Base-by-base conservation (phyloP, 1,140 invertebrate species). In the Drosophila kanapiae region DNA sequence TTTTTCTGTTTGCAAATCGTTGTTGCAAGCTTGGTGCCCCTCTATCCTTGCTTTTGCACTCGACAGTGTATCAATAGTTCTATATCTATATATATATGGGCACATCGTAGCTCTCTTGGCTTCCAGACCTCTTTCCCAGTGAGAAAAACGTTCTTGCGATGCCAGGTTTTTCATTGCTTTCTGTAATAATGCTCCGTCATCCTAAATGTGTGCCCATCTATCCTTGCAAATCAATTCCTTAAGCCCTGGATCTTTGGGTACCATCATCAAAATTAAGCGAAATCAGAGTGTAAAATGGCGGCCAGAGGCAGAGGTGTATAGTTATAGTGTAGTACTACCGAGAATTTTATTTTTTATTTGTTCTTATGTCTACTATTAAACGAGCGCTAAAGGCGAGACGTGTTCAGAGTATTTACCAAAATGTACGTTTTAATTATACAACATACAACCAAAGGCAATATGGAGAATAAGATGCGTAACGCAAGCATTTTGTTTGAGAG, bases 391-490 rank as follows among this genome's bases (percentile, higher is more conserved):
- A 67, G 64, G 59, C 64, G 64, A 64, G 59, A 67, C 63, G 64
- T 67, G 71, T 75, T 75, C 40, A 65, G 70, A 75, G 60, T 75
- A 75, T 57, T 54, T 75, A 42, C 35, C 35, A 64, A 75, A 62
- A 64, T 64, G 37, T 48, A 74, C n/a, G 40, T 14, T 62, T 67
- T 67, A 63, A 45, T 65, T 18, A 45, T 35, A 27, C 16, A 54
- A 37, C 53, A 38, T 38, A 18, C 51, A 16, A 18, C 49, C 49
- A 33, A 16, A n/a, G 29, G 3, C 49, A 51, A 51, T 33, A 18
- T 33, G 31, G 33, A 51, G 49, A 9, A 51, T 16, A 51, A 51
- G 49, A 51, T 51, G 29, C 29, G n/a, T 33, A 16, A 13, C 48
- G 45, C 31, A n/a, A n/a, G n/a, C n/a, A n/a, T n/a, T n/a, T n/a